Evolutionary conservation across 2,888 invertebrate species (phyloP).

Genomic region (Drosophila affinis): DNA sequence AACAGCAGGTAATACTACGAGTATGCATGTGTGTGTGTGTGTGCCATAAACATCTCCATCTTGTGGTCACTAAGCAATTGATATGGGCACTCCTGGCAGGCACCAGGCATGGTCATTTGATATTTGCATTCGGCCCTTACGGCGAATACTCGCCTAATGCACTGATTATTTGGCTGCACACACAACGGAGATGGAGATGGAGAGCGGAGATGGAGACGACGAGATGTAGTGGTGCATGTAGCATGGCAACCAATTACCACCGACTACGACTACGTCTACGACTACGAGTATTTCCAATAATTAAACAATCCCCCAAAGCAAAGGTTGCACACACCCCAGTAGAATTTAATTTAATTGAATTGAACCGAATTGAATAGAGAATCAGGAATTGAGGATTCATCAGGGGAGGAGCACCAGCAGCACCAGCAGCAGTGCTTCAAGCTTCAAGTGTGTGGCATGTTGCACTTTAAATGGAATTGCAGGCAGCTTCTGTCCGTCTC

Average conservation of each 20-base stretch:
- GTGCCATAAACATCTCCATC: constrained; percentile 2
- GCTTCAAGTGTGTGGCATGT: constrained; percentile 30
- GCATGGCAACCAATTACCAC: constrained; percentile 1
- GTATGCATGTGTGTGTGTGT: constrained; percentile 21
- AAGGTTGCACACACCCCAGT: constrained; percentile 45
- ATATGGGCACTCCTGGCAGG: constrained; percentile 16
- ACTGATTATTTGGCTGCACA: constrained; percentile 61
- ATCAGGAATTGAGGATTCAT: constrained; percentile 33
- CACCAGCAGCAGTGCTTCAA: background rate
- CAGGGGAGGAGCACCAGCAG: background rate
- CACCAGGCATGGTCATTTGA: constrained; percentile 41
- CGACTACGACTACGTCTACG: constrained; percentile 42
- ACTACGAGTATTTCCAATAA: constrained; percentile 66
- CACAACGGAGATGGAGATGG: background rate
- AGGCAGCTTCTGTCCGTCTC: constrained; percentile 35
- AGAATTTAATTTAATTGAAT: constrained; percentile 31
- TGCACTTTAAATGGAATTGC: constrained; percentile 37
- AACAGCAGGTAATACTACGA: constrained; percentile 14
- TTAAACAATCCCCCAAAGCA: constrained; percentile 70
- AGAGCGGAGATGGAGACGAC: background rate
- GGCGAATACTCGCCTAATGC: constrained; percentile 54
- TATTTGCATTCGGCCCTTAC: constrained; percentile 60
- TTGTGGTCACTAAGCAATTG: constrained; percentile 73
- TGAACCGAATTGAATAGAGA: constrained; percentile 21
- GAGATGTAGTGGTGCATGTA: background rate